Evolutionary conservation across 2,888 invertebrate species (phyloP).

Genomic region (Philereme transversata): DNA sequence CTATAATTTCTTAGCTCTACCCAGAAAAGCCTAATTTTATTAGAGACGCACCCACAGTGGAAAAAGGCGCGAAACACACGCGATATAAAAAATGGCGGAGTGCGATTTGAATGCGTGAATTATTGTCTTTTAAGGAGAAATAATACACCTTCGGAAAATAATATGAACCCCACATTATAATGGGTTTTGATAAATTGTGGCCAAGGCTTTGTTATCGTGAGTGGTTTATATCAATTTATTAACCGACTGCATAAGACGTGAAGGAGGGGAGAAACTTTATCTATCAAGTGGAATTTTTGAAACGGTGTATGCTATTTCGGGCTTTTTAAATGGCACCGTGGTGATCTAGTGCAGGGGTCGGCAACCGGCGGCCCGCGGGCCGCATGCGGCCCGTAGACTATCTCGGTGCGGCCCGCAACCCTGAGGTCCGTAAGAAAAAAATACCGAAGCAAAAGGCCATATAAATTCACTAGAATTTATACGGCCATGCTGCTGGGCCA

Average conservation of each 20-base stretch:
- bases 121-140: conserved; percentile 80
- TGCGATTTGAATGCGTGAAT: conserved; percentile 83
- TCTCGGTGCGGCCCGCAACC: too few relatives aligned
- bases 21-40: conserved; percentile 79
- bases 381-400: too few relatives aligned
- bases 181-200: conserved; percentile 59
- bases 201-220: conserved; percentile 24
- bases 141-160: conserved; percentile 76
- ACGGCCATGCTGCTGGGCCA: too few relatives aligned
- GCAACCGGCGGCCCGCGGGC: too few relatives aligned
- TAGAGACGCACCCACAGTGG: conserved; percentile 81
- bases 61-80: conserved; percentile 84
- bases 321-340: too few relatives aligned
- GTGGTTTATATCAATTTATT: conserved; percentile 37
- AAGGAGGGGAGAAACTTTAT: conserved; percentile 1
- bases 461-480: too few relatives aligned
- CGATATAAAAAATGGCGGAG: conserved; percentile 83
- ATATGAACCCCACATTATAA: conserved; percentile 58
- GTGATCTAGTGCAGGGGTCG: too few relatives aligned
- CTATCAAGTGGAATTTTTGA: too few relatives aligned
- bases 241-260: conserved; percentile 5
- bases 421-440: too few relatives aligned
- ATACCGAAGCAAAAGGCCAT: too few relatives aligned
- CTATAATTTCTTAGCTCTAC: conserved; percentile 59
- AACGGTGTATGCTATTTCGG: too few relatives aligned